These are phyloP conservation scores for Acanthurus lineatus DNA, from an alignment of 2,797 vertebrate species.

Conservation along the genomic window DNA sequence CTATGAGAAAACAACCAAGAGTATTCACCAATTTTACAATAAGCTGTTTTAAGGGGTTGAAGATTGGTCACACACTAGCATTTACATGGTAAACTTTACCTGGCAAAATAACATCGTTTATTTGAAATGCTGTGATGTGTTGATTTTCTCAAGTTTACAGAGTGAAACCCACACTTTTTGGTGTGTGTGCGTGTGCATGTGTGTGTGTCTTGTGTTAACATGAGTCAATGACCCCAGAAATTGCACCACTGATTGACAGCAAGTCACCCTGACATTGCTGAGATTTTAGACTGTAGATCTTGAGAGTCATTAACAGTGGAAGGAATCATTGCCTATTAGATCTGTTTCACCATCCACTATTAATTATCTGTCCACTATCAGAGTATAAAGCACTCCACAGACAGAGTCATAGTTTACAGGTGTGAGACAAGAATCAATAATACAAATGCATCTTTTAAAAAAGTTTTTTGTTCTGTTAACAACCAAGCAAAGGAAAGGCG, in stretches of 20 bases:
- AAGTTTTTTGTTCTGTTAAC: too few relatives aligned
- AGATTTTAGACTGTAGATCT: background rate
- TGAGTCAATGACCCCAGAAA: too few relatives aligned
- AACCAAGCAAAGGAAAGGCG: too few relatives aligned
- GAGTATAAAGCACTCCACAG: too few relatives aligned
- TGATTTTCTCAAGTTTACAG: background rate
- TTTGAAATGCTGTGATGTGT: background rate
- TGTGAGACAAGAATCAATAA: too few relatives aligned
- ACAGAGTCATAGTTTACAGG: too few relatives aligned
- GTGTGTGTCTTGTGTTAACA: too few relatives aligned
- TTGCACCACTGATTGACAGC: background rate
- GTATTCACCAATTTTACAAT: background rate
- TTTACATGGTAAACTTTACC: background rate
- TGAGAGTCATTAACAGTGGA: background rate
- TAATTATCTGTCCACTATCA: too few relatives aligned
- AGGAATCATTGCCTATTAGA: background rate
- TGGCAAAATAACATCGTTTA: background rate
- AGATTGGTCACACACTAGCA: background rate
- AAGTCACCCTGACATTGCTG: background rate
- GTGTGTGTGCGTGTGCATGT: too few relatives aligned
- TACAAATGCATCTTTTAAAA: too few relatives aligned
- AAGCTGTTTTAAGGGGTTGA: background rate
- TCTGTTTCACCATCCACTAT: too few relatives aligned
- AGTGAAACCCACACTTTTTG: too few relatives aligned
- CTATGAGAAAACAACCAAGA: background rate